Evolutionary conservation across 2,113 vertebrate species (phyloP).

Genomic region (mouse (Mus musculus)): GRCm39 chr3:138458501-138459000

Average conservation of each 20-base stretch:
- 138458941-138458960: no score
- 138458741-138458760: background rate
- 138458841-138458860: background rate
- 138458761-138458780: background rate
- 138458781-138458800: background rate
- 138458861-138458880: background rate
- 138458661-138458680: no score
- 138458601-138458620: background rate
- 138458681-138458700: background rate
- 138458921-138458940: background rate
- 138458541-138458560: background rate
- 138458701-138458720: background rate
- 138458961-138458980: background rate
- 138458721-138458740: background rate
- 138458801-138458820: background rate
- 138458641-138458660: background rate
- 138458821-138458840: background rate
- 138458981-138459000: background rate
- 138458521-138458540: background rate
- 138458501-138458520: background rate
- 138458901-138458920: background rate
- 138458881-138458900: background rate
- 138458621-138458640: slow-evolving; percentile 27
- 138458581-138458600: background rate
- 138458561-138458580: background rate